Evolutionary conservation across 1,140 invertebrate genomes (phyloP).

Genomic region (Drosophila malerkotliana): DNA sequence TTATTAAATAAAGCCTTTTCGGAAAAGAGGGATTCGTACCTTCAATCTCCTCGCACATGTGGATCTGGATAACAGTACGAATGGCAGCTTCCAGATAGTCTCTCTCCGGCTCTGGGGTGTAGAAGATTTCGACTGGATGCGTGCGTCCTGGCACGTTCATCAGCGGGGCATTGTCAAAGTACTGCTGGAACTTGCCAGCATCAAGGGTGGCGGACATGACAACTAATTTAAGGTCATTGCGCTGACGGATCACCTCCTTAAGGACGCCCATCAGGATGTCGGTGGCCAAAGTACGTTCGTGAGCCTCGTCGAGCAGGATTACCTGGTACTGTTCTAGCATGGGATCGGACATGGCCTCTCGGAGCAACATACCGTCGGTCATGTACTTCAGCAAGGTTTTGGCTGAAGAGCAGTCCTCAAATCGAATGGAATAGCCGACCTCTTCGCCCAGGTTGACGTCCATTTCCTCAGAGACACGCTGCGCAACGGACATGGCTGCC

Average conservation of each 20-base stretch:
- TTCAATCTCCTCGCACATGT: slow-evolving; percentile 98
- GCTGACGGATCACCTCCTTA: slow-evolving; percentile 98
- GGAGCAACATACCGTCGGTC: slow-evolving; percentile 99
- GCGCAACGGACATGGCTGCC: slow-evolving; percentile 99
- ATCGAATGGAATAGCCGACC: slow-evolving; percentile 99
- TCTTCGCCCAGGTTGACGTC: slow-evolving; percentile 97
- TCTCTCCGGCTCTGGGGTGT: slow-evolving; percentile 98
- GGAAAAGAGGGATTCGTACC: slow-evolving; percentile 78
- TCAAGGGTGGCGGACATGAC: slow-evolving; percentile 99
- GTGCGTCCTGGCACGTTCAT: slow-evolving; percentile 99
- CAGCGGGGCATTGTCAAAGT: slow-evolving; percentile 98
- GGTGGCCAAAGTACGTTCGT: slow-evolving; percentile 98
- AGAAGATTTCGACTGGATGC: slow-evolving; percentile 98
- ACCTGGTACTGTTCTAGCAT: slow-evolving; percentile 98
- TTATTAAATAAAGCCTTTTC: not conserved
- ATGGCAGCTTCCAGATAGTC: slow-evolving; percentile 99
- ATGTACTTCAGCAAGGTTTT: slow-evolving; percentile 97
- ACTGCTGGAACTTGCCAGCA: slow-evolving; percentile 99
- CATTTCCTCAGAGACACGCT: slow-evolving; percentile 99
- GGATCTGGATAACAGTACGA: slow-evolving; percentile 99
- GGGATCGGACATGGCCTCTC: slow-evolving; percentile 99
- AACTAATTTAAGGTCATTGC: slow-evolving; percentile 97
- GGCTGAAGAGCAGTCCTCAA: slow-evolving; percentile 98
- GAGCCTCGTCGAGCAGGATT: slow-evolving; percentile 99
- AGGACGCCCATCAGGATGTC: slow-evolving; percentile 99